A percentile compares a stretch with the other conserved stretches of the same genome.
Evolutionary conservation across 2,888 invertebrate species (phyloP).

Genomic region (Phragmatobia fuliginosa): DNA sequence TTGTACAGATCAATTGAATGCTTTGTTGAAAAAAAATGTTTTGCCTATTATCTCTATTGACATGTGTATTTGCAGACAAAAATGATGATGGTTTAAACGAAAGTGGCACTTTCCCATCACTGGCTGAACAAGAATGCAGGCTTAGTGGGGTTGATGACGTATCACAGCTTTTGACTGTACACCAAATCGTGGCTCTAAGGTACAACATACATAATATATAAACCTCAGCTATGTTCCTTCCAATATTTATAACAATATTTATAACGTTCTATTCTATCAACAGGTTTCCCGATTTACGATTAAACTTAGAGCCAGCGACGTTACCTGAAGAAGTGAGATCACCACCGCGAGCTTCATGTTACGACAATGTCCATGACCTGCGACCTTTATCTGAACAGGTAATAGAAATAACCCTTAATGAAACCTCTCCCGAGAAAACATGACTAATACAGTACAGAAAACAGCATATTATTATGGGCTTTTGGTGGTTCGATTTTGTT

Average conservation of each 20-base stretch:
- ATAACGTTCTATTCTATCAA: not conserved
- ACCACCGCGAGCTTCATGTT: conserved; percentile 89
- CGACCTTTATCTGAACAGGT: conserved; percentile 83
- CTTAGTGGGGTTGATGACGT: conserved; percentile 85
- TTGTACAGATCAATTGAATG: not conserved
- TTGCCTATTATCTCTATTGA: too few species aligned
- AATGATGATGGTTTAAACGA: conserved; percentile 76
- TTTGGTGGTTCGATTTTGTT: too few species aligned
- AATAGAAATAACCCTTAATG: conserved; percentile 14
- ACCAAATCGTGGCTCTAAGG: conserved; percentile 93
- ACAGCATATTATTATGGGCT: not conserved
- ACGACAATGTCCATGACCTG: conserved; percentile 92
- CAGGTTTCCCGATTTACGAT: conserved; percentile 90
- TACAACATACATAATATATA: conserved; percentile 59
- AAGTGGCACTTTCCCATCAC: conserved; percentile 84
- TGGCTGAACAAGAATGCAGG: conserved; percentile 80
- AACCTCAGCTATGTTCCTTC: too few species aligned
- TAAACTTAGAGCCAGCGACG: conserved; percentile 86
- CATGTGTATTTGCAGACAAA: conserved; percentile 65
- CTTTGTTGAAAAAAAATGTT: not conserved
- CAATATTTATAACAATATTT: too few species aligned
- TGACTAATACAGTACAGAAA: not conserved
- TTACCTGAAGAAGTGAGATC: conserved; percentile 77
- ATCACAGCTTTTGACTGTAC: conserved; percentile 89
- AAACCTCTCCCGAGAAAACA: not conserved